Conservation (phyloP, 2,113 vertebrate species). For the Stigmatopora argus region DNA sequence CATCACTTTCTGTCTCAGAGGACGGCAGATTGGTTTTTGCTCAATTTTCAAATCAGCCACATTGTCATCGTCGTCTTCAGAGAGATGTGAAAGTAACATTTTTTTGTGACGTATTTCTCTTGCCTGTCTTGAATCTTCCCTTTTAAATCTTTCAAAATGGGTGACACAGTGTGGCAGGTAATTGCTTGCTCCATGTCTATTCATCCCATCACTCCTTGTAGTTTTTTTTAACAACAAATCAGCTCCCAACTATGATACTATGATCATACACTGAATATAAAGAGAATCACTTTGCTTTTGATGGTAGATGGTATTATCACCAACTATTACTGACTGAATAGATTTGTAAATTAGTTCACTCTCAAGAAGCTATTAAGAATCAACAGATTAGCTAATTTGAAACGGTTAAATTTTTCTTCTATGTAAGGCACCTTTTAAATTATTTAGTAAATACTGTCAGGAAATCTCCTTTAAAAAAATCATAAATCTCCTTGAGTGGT, state of each 20-base stretch:
- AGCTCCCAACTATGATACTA: neutral
- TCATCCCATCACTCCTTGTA: conserved; percentile 36
- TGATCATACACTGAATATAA: neutral
- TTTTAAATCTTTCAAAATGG: conserved; percentile 48
- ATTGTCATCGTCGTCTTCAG: conserved; percentile 53
- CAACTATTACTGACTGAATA: neutral
- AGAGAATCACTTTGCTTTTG: neutral
- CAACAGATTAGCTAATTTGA: neutral
- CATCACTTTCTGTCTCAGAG: conserved; percentile 47
- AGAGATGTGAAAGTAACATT: conserved; percentile 35
- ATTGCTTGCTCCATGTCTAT: conserved; percentile 16
- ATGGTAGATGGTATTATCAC: neutral
- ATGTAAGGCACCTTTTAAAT: conserved; percentile 16
- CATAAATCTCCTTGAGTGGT: conserved; percentile 52
- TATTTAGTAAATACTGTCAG: conserved; percentile 41
- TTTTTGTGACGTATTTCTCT: conserved; percentile 51
- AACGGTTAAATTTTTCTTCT: conserved; percentile 1
- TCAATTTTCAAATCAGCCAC: conserved; percentile 63
- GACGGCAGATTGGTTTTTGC: conserved; percentile 53
- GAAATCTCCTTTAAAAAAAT: conserved; percentile 33
- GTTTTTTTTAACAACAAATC: conserved; percentile 8
- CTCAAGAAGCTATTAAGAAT: neutral
- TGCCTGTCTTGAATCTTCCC: conserved; percentile 34
- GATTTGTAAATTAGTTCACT: neutral
- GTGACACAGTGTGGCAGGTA: conserved; percentile 26